phyloP scores from a whole-genome alignment of 2,797 vertebrate genomes.

The Squalus acanthias region DNA sequence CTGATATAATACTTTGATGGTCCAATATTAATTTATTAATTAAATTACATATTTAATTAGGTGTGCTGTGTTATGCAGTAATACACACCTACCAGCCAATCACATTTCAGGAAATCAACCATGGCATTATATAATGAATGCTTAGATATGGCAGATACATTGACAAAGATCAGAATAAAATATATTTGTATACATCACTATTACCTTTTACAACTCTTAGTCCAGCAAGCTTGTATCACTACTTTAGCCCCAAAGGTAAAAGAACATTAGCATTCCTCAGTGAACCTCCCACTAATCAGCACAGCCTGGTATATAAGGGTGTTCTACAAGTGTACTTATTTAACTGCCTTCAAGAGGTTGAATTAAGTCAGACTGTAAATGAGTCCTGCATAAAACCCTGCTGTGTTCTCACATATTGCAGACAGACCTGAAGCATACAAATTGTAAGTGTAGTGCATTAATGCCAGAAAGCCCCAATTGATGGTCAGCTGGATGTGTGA shows the following conservation, averaged over 20 bases:
- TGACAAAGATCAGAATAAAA: constrained; percentile 37
- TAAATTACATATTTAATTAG: constrained; percentile 38
- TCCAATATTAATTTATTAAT: constrained; percentile 39
- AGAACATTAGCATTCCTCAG: constrained; percentile 10
- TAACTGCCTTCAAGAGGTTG: neutral
- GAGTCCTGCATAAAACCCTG: neutral
- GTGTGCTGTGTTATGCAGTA: constrained; percentile 37
- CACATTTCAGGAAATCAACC: constrained; percentile 38
- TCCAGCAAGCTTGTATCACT: constrained; percentile 34
- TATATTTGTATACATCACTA: constrained; percentile 38
- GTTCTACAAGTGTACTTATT: neutral
- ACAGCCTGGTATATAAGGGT: neutral
- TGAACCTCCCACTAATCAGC: neutral
- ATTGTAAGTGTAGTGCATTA: constrained; percentile 1
- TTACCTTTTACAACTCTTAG: constrained; percentile 38
- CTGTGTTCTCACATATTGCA: neutral
- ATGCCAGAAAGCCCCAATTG: neutral
- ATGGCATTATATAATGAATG: constrained; percentile 38
- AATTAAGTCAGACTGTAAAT: neutral
- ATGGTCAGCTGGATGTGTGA: neutral
- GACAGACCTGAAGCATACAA: neutral
- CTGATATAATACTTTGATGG: constrained; percentile 36
- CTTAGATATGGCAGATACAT: constrained; percentile 38
- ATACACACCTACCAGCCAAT: constrained; percentile 36
- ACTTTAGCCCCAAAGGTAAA: constrained; percentile 36